Evolutionary conservation across 2,888 invertebrate genomes (phyloP), one percentile per base, ranked within the genome.

Genomic region (Keiferia lycopersicella): DNA sequence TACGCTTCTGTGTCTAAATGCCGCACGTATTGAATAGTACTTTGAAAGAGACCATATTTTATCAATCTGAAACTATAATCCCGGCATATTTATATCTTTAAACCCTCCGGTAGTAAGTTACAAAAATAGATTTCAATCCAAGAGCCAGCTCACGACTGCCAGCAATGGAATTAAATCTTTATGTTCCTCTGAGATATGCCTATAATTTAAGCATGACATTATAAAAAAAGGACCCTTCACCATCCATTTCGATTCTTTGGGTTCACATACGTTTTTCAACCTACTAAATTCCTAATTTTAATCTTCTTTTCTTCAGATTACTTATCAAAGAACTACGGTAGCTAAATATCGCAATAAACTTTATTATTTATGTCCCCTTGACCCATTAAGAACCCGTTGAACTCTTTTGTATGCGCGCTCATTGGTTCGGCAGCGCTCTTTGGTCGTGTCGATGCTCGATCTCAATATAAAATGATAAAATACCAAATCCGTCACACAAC

Each of bases 401-500:
- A 78, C 73, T 84, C 83, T 85, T 83, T 83, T 80, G 69, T 80
- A 79, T 34, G 74, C 69, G 66, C 72, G 69, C 63, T 64, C 63
- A 39, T 38, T 59, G n/a, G 18, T 12, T 38, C 7, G 38, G 14
- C 7, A 18, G 14, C 41, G 20, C 39, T 53, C 20, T 26, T 22
- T 26, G 12, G 7, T 53, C 53, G 61, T 48, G 50, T 59, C 60
- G 34, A 53, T 48, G 22, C 50, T 50, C 18, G 18, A 18, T 50
- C 50, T 50, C 22, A 50, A 50, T 64, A 63, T 64, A 61, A 66
- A 60, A 22, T 22, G 59, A 71, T 77, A 73, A 81, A 81, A 78
- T 81, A 78, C 79, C 81, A 65, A 81, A 81, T 81, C 80, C 78
- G 77, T 80, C 81, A 79, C 77, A 80, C 79, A 80, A 81, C 79